Evolutionary conservation across 37 sponge, comb jelly and placozoan genomes (phyloP), one percentile per base, ranked within the genome.

Genomic region (Cladorhizidae sp.): DNA sequence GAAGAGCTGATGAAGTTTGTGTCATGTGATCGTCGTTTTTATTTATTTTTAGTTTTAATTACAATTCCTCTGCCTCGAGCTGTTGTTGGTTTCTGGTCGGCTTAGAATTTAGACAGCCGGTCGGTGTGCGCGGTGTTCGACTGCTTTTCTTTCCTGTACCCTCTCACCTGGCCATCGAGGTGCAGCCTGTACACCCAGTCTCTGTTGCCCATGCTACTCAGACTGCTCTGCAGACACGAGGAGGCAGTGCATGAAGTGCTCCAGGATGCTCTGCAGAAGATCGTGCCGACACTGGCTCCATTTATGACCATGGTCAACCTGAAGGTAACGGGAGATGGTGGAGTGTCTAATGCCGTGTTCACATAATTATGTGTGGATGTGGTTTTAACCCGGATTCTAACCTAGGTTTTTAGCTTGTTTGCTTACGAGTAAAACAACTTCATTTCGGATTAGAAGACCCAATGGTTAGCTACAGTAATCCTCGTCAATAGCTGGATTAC

Each of bases 281-380:
- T 87, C n/a, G 70, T 87, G 1, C 88, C 88, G 31, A 75, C 72
- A 29, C 68, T 87, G 76, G 56, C 82, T 31, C 88, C 82, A 33
- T 87, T 81, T 45, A 38, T 87, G 12, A 32, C 82, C 3, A 41
- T 75, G 0, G 9, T 62, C 33, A 77, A 76, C 57, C 23, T 76
- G 14, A 74, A 87, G 82, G 88, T 87, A 29, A 41, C 2, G 37
- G n/a, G n/a, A n/a, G n/a, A n/a, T n/a, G n/a, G n/a, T n/a, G n/a
- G n/a, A n/a, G n/a, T n/a, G n/a, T n/a, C n/a, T n/a, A n/a, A n/a
- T n/a, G n/a, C n/a, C n/a, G n/a, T n/a, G n/a, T n/a, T n/a, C n/a
- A n/a, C n/a, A n/a, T n/a, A n/a, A n/a, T n/a, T n/a, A n/a, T n/a
- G n/a, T n/a, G n/a, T n/a, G n/a, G n/a, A n/a, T n/a, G n/a, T n/a